Evolutionary conservation across 2,797 vertebrate species (phyloP).

Genomic region (Simalia tracyae): DNA sequence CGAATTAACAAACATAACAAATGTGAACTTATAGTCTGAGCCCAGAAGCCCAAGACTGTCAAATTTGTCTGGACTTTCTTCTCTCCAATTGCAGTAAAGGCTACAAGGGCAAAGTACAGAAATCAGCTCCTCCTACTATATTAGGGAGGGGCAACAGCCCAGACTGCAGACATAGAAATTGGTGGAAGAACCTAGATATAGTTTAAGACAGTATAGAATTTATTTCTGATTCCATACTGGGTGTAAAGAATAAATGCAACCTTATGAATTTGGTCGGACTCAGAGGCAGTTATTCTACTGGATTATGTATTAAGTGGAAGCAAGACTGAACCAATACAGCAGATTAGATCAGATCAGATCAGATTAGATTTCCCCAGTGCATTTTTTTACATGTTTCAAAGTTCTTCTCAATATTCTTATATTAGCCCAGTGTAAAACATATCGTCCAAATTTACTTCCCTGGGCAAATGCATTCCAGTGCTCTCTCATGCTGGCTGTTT

Average conservation of each 20-base stretch:
- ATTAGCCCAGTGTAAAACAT: background rate
- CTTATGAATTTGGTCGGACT: background rate
- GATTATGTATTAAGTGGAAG: background rate
- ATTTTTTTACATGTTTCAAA: background rate
- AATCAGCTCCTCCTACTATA: too few relatives aligned
- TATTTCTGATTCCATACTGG: too few relatives aligned
- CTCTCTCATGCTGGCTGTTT: background rate
- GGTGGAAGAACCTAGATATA: too few relatives aligned
- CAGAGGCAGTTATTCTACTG: background rate
- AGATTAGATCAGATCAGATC: background rate
- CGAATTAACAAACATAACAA: too few relatives aligned
- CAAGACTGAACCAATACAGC: background rate
- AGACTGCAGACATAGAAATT: too few relatives aligned
- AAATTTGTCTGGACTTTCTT: too few relatives aligned
- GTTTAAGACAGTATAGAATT: too few relatives aligned
- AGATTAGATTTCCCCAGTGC: background rate
- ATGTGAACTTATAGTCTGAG: too few relatives aligned
- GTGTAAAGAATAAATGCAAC: background rate
- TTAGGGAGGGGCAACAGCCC: too few relatives aligned
- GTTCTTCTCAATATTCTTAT: background rate
- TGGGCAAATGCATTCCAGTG: background rate
- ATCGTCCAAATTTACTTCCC: background rate
- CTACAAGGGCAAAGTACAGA: too few relatives aligned
- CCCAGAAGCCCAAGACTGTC: too few relatives aligned
- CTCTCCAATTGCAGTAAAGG: too few relatives aligned